phyloP scores from a whole-genome alignment of 2,888 invertebrate genomes.

The Drosophila tanythrix region DNA sequence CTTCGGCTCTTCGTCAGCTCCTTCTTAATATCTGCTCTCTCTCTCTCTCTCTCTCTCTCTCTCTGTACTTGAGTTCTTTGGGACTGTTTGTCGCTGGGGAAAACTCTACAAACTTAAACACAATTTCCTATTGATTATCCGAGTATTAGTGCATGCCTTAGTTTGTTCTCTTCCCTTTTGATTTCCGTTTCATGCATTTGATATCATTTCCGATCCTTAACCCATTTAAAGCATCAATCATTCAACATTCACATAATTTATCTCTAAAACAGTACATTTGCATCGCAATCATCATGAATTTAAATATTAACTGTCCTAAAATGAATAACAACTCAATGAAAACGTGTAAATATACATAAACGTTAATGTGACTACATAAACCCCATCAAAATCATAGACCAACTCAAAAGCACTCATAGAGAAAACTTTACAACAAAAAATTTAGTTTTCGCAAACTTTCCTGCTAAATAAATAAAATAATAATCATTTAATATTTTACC shows the following conservation, averaged over 20 bases:
- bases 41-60: conserved; percentile 29
- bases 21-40: conserved; percentile 20
- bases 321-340: conserved; percentile 35
- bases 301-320: conserved; percentile 45
- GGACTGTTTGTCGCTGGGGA: conserved; percentile 14
- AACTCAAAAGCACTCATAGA: background rate
- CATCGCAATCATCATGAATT: conserved; percentile 45
- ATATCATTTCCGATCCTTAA: conserved; percentile 22
- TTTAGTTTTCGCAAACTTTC: background rate
- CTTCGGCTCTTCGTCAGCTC: conserved; percentile 28
- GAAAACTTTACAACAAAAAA: background rate
- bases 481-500: background rate
- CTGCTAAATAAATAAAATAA: background rate
- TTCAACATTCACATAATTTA: conserved; percentile 37
- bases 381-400: conserved; percentile 18
- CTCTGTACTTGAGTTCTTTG: conserved; percentile 11
- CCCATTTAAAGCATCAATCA: conserved; percentile 42
- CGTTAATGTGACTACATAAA: conserved; percentile 41
- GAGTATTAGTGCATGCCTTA: conserved; percentile 57
- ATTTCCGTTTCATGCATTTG: conserved; percentile 41
- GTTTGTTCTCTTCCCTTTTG: conserved; percentile 20
- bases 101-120: conserved; percentile 8
- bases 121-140: conserved; percentile 9
- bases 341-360: conserved; percentile 74
- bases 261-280: conserved; percentile 31